phyloP scores from a whole-genome alignment of 2,888 invertebrate species.

The Lasioglossum marginatum region DNA sequence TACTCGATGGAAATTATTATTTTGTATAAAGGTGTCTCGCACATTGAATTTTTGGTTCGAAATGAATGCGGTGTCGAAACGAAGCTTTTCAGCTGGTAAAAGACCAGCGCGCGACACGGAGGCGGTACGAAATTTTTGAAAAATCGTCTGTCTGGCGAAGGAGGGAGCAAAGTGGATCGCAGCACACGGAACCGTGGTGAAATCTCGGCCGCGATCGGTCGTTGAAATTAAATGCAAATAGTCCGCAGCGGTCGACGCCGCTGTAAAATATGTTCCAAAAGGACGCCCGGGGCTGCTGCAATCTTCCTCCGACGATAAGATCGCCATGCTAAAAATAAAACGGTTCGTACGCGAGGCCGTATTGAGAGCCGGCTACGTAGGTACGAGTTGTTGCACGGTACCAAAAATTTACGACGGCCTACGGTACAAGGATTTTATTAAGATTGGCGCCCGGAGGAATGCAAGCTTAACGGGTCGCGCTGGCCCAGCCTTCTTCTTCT shows the following conservation, averaged over 20 bases:
- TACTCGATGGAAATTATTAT: not conserved
- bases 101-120: not conserved
- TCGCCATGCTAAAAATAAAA: slow-evolving; percentile 44
- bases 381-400: slow-evolving; percentile 29
- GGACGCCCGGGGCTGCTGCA: slow-evolving; percentile 16
- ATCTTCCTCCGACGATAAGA: slow-evolving; percentile 41
- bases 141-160: not conserved
- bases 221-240: slow-evolving; percentile 22
- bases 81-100: not conserved
- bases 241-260: not conserved
- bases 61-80: not conserved
- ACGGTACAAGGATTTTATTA: slow-evolving; percentile 65
- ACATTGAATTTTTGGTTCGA: not conserved
- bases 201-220: not conserved
- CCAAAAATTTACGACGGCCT: slow-evolving; percentile 59
- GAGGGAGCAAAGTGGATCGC: not conserved
- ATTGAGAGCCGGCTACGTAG: slow-evolving; percentile 13
- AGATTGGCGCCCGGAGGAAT: slow-evolving; percentile 63
- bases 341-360: slow-evolving; percentile 17
- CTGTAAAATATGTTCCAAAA: slow-evolving; percentile 15
- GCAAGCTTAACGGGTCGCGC: slow-evolving; percentile 65
- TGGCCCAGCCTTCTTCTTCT: slow-evolving; percentile 35
- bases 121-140: slow-evolving; percentile 7
- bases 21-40: not conserved
- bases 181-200: not conserved